Conservation (phyloP, 1,140 invertebrate genomes). For the Scaptomyza hsui region DNA sequence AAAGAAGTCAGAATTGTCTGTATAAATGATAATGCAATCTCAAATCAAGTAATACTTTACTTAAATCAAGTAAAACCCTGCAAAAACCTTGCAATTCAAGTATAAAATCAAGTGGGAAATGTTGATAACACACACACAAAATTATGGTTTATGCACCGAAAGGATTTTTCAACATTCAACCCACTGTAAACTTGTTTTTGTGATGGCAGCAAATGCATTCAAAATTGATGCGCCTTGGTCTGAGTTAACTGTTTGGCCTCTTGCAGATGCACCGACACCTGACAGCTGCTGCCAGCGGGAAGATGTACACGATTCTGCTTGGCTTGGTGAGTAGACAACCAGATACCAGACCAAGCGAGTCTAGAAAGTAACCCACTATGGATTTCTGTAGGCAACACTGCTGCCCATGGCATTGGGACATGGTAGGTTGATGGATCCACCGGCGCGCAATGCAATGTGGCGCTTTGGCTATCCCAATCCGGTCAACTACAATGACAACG, state of each 20-base stretch:
- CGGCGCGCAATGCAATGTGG: conserved; percentile 96
- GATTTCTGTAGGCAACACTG: conserved; percentile 4
- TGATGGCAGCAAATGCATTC: conserved; percentile 34
- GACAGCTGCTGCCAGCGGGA: conserved; percentile 19
- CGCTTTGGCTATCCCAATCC: conserved; percentile 95
- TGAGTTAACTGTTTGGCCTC: conserved; percentile 1
- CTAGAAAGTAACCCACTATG: neutral
- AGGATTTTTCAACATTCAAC: neutral
- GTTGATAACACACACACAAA: too few species aligned
- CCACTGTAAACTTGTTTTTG: conserved; percentile 46
- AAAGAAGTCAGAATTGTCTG: too few species aligned
- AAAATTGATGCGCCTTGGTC: conserved; percentile 42
- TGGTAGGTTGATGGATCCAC: conserved; percentile 94
- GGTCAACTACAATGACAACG: conserved; percentile 97
- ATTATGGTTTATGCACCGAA: too few species aligned
- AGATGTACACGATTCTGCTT: conserved; percentile 39
- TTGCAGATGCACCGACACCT: conserved; percentile 32
- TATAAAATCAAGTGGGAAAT: too few species aligned
- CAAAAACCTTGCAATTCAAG: too few species aligned
- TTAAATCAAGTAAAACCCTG: too few species aligned
- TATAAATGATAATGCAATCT: too few species aligned
- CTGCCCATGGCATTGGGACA: conserved; percentile 87
- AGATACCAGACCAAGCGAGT: neutral
- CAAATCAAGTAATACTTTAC: too few species aligned
- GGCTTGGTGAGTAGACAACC: conserved; percentile 48